A percentile compares a stretch with the other conserved stretches of the same genome.
Evolutionary conservation across 35 echinoderm and acorn worm genomes (phyloP).

Genomic region (Antedon bifida): DNA sequence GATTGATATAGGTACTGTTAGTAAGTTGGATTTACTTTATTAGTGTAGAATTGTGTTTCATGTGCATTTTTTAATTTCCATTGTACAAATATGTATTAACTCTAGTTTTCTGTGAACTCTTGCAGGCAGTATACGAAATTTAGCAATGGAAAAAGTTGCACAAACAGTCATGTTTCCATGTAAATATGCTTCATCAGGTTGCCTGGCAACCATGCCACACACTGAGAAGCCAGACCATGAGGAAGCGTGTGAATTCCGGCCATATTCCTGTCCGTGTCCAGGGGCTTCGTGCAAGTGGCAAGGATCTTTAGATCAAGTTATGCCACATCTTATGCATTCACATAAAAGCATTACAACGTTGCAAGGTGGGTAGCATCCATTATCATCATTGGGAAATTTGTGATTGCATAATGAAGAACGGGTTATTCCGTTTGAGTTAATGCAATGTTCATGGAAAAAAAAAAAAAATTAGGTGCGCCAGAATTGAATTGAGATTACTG

Average conservation of each 20-base stretch:
- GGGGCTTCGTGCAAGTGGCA: conserved; percentile 95
- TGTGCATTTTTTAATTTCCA: neutral
- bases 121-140: conserved; percentile 87
- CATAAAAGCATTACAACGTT: conserved; percentile 98
- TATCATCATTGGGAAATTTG: no score
- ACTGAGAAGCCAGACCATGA: conserved; percentile 93
- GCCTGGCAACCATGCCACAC: conserved; percentile 70
- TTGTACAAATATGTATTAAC: neutral
- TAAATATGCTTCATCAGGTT: conserved; percentile 83
- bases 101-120: neutral
- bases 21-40: no score
- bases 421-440: no score
- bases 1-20: no score
- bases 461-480: no score
- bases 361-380: conserved; percentile 49
- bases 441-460: no score
- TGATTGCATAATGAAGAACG: no score
- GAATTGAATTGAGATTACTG: no score
- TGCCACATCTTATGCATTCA: conserved; percentile 86
- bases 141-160: conserved; percentile 97
- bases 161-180: conserved; percentile 99
- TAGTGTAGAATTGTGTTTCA: no score
- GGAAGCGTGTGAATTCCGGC: conserved; percentile 80
- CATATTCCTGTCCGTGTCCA: conserved; percentile 92
- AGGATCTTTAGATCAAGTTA: conserved; percentile 84